These are phyloP conservation scores for Poecile montanus DNA, from an alignment of 2,797 vertebrate species.

Conservation along the genomic window DNA sequence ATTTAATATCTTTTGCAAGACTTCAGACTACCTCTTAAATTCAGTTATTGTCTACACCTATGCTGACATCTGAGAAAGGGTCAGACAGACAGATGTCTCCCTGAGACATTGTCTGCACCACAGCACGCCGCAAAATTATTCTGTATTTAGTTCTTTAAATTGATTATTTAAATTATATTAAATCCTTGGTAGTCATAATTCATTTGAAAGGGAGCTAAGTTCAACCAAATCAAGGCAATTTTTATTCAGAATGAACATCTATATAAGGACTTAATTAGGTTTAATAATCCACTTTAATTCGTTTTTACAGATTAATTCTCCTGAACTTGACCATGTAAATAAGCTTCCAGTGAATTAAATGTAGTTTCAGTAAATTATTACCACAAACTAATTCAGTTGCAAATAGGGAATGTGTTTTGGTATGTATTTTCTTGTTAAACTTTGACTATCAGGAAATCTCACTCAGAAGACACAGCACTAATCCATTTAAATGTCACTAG, in stretches of 20 bases:
- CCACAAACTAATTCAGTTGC: not conserved
- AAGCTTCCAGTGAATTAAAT: conserved; percentile 11
- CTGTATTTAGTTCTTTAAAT: conserved; percentile 45
- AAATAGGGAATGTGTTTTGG: not conserved
- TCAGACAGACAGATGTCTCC: conserved; percentile 9
- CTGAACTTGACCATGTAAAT: conserved; percentile 8
- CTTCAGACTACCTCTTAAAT: not conserved
- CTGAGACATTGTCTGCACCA: not conserved
- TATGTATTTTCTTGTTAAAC: not conserved
- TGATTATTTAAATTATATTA: conserved; percentile 59
- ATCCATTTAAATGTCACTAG: not conserved
- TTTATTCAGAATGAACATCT: conserved; percentile 42
- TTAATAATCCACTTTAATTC: conserved; percentile 50
- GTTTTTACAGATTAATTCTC: conserved; percentile 50
- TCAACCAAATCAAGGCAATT: conserved; percentile 58
- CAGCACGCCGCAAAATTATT: not conserved
- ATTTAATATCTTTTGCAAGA: not conserved
- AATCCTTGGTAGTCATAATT: not conserved
- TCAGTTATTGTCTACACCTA: not conserved
- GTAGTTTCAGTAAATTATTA: conserved; percentile 10
- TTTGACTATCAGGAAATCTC: not conserved
- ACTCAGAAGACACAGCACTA: not conserved
- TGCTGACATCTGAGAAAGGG: not conserved
- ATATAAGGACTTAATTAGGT: conserved; percentile 37
- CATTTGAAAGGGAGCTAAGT: conserved; percentile 42